Conservation (phyloP, 2,797 vertebrate genomes). For the Sebastes glaucus region DNA sequence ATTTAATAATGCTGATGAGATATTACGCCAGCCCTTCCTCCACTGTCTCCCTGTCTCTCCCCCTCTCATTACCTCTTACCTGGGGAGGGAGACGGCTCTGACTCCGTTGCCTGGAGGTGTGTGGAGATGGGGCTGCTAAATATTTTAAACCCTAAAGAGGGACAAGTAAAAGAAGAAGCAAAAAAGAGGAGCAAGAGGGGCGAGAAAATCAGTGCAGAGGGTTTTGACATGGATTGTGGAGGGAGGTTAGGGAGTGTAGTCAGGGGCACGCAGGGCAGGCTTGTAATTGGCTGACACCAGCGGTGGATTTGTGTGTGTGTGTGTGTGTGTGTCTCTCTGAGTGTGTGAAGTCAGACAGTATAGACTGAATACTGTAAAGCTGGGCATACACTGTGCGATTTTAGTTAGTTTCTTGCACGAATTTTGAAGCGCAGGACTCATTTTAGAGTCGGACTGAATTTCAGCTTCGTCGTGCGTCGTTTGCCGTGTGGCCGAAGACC, state of each 20-base stretch:
- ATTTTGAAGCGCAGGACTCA: too few relatives aligned
- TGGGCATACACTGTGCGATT: too few relatives aligned
- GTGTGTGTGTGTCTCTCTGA: not conserved
- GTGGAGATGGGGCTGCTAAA: slow-evolving; percentile 79
- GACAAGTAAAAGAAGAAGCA: slow-evolving; percentile 42
- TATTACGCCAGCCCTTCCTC: slow-evolving; percentile 59
- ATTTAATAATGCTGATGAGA: slow-evolving; percentile 83
- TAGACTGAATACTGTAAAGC: slow-evolving; percentile 42
- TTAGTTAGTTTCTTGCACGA: too few relatives aligned
- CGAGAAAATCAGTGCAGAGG: slow-evolving; percentile 46
- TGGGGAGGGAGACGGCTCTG: slow-evolving; percentile 46
- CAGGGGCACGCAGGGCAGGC: slow-evolving; percentile 75
- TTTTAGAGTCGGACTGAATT: too few relatives aligned
- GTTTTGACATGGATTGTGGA: slow-evolving; percentile 70
- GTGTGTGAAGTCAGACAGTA: slow-evolving; percentile 39
- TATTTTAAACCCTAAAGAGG: slow-evolving; percentile 76
- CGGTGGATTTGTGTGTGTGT: slow-evolving; percentile 42
- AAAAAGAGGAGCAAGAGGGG: slow-evolving; percentile 44
- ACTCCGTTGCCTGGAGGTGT: slow-evolving; percentile 67
- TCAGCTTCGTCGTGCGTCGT: too few relatives aligned
- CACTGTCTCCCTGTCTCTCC: slow-evolving; percentile 4
- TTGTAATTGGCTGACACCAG: slow-evolving; percentile 77
- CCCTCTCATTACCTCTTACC: slow-evolving; percentile 53
- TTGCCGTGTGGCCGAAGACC: too few relatives aligned
- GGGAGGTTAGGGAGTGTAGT: slow-evolving; percentile 71